Evolutionary conservation across 2,888 invertebrate genomes (phyloP).

Genomic region (Sericinus montela): DNA sequence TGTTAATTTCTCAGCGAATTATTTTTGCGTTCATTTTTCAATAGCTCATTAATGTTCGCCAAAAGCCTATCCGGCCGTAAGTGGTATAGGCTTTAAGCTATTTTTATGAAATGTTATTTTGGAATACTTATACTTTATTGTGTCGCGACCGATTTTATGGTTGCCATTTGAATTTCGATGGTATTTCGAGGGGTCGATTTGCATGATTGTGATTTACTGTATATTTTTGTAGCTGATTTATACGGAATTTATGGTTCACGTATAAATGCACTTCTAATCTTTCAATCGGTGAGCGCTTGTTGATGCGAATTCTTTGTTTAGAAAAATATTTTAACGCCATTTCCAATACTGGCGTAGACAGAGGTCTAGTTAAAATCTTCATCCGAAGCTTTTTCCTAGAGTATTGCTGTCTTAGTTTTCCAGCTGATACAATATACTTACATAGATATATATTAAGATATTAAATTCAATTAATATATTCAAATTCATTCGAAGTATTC

Average conservation of each 20-base stretch:
- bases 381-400: too few relatives aligned
- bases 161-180: slow-evolving; percentile 65
- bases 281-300: too few relatives aligned
- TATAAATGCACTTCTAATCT: slow-evolving; percentile 38
- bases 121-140: slow-evolving; percentile 54
- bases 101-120: slow-evolving; percentile 44
- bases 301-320: too few relatives aligned
- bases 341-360: too few relatives aligned
- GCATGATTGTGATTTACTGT: slow-evolving; percentile 75
- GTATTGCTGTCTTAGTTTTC: too few relatives aligned
- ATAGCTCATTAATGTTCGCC: slow-evolving; percentile 71
- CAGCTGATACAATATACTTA: too few relatives aligned
- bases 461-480: too few relatives aligned
- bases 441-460: too few relatives aligned
- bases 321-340: too few relatives aligned
- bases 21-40: slow-evolving; percentile 79
- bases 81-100: slow-evolving; percentile 52
- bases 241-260: slow-evolving; percentile 43
- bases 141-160: slow-evolving; percentile 72
- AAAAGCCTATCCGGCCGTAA: slow-evolving; percentile 62
- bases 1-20: slow-evolving; percentile 67
- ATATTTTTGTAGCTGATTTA: slow-evolving; percentile 40
- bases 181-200: slow-evolving; percentile 63
- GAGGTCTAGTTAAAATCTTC: too few relatives aligned
- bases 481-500: too few relatives aligned